Conservation (phyloP, 1,140 invertebrate genomes). For the Pristionchus pacificus region DNA sequence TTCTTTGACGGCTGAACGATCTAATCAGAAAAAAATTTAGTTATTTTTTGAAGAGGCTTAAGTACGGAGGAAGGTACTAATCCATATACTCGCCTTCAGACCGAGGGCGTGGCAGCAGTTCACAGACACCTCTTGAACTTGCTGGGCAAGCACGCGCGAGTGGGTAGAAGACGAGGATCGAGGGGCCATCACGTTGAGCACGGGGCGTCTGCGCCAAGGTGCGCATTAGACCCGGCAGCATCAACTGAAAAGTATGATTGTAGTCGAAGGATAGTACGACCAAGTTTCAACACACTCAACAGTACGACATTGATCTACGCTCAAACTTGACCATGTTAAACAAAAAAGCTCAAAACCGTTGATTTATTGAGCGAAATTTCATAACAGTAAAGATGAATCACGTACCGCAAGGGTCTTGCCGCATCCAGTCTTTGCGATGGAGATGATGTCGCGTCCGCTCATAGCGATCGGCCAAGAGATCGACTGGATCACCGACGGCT, state of each 20-base stretch:
- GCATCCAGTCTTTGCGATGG: constrained; percentile 67
- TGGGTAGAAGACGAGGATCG: constrained; percentile 77
- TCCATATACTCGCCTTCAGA: too few species aligned
- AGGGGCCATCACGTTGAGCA: constrained; percentile 43
- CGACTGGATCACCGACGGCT: constrained; percentile 59
- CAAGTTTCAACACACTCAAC: constrained; percentile 6
- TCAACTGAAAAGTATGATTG: constrained; percentile 60
- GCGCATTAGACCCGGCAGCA: constrained; percentile 76
- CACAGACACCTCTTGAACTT: constrained; percentile 78
- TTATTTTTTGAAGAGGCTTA: constrained; percentile 51
- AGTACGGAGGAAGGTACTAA: too few species aligned
- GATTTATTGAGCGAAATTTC: too few species aligned
- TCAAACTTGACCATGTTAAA: too few species aligned
- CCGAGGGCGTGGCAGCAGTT: constrained; percentile 81
- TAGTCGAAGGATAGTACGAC: too few species aligned
- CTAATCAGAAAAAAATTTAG: constrained; percentile 29
- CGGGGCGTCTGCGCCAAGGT: constrained; percentile 78
- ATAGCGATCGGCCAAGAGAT: constrained; percentile 62
- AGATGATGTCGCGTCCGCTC: constrained; percentile 62
- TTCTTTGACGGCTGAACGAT: too few species aligned
- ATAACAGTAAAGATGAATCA: constrained; percentile 7
- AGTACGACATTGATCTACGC: not conserved
- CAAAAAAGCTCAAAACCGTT: too few species aligned
- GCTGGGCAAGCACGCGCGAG: constrained; percentile 88
- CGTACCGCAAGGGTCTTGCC: constrained; percentile 60